Percentiles rank a stretch among this genome's conserved stretches.
Evolutionary conservation across 2,888 invertebrate species (phyloP).

Genomic region (Conomelus anceps): DNA sequence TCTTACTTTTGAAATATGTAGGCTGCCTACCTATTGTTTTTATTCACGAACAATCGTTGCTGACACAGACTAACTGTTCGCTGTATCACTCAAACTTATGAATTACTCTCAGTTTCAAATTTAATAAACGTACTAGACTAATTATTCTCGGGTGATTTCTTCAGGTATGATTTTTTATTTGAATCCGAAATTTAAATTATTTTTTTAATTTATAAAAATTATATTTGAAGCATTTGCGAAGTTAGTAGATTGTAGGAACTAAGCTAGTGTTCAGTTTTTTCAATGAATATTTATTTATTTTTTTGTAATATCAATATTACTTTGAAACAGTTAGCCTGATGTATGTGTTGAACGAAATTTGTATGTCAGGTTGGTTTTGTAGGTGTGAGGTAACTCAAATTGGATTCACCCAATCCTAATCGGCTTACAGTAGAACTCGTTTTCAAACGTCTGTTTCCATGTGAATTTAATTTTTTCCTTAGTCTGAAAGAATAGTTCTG

Average conservation of each 20-base stretch:
- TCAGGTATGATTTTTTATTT: neutral
- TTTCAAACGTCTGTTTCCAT: neutral
- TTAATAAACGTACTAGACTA: neutral
- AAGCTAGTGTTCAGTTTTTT: neutral
- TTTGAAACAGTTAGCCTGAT: neutral
- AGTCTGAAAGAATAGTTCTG: neutral
- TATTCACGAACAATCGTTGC: neutral
- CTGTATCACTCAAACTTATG: neutral
- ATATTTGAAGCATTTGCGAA: too few relatives aligned
- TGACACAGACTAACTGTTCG: neutral
- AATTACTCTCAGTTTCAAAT: neutral
- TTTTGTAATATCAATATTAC: neutral
- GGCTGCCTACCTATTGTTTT: neutral
- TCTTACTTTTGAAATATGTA: neutral
- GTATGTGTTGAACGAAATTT: neutral
- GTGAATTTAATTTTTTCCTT: neutral
- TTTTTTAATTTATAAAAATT: too few relatives aligned
- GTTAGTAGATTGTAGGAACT: neutral
- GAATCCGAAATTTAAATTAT: neutral
- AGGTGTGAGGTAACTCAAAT: neutral
- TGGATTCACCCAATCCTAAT: neutral
- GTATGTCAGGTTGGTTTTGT: neutral
- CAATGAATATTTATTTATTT: neutral
- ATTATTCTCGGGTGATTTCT: too few relatives aligned
- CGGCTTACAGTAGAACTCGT: neutral